phyloP scores from a whole-genome alignment of 2,113 vertebrate species.

The Larimichthys polyactis region DNA sequence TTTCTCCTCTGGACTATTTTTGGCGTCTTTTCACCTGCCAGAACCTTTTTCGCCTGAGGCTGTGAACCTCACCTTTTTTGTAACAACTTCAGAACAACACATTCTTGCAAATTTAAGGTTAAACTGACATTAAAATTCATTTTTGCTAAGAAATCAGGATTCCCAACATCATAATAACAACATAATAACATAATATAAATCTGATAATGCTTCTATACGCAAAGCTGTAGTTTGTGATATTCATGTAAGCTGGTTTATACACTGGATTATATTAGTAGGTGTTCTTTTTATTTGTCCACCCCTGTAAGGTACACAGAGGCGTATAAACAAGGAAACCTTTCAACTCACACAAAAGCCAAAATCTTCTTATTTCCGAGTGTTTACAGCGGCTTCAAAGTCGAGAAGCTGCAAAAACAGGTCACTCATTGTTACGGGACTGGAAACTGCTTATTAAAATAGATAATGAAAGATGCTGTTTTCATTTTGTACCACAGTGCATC shows the following conservation, averaged over 20 bases:
- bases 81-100: not conserved
- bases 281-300: not conserved
- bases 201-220: not conserved
- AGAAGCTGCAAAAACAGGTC: not conserved
- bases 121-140: not conserved
- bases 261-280: not conserved
- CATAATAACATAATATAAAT: not conserved
- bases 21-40: not conserved
- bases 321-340: not conserved
- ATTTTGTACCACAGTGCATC: not conserved
- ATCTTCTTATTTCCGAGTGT: not conserved
- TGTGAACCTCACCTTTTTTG: not conserved
- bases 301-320: not conserved
- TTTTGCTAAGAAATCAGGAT: not conserved
- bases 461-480: not conserved
- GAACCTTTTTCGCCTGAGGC: not conserved
- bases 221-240: not conserved
- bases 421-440: not conserved
- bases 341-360: not conserved
- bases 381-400: not conserved
- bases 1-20: not conserved
- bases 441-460: constrained; percentile 25
- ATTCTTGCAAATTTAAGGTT: not conserved
- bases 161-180: no score
- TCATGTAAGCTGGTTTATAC: not conserved